phyloP scores from a whole-genome alignment of 2,797 vertebrate genomes.

The Melanotaenia parkinsoni region DNA sequence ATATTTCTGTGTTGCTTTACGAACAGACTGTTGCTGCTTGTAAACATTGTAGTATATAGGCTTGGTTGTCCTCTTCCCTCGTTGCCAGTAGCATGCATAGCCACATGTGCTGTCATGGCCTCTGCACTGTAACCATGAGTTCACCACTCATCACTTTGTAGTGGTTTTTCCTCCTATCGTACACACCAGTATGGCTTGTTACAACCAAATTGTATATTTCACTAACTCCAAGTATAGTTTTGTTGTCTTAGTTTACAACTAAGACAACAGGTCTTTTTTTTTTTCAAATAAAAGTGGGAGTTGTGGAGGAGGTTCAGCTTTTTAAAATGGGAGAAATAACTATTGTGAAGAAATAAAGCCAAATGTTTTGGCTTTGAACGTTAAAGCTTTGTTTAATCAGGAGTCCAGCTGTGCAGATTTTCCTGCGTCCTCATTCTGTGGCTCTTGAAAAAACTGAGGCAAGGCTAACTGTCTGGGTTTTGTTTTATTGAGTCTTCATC shows the following conservation, averaged over 20 bases:
- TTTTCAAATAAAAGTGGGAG: slow-evolving; percentile 30
- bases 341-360: slow-evolving; percentile 35
- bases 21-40: background rate
- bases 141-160: slow-evolving; percentile 18
- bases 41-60: slow-evolving; percentile 12
- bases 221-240: background rate
- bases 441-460: slow-evolving; percentile 4
- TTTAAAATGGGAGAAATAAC: slow-evolving; percentile 29
- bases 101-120: slow-evolving; percentile 20
- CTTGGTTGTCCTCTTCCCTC: slow-evolving; percentile 15
- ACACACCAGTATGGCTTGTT: slow-evolving; percentile 25
- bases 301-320: slow-evolving; percentile 24
- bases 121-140: slow-evolving; percentile 28
- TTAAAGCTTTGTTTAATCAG: slow-evolving; percentile 46
- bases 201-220: background rate
- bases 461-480: slow-evolving; percentile 15
- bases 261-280: slow-evolving; percentile 4
- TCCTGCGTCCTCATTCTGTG: slow-evolving; percentile 14
- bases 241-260: background rate
- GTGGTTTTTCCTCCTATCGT: slow-evolving; percentile 21
- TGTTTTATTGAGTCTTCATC: slow-evolving; percentile 17
- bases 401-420: slow-evolving; percentile 42
- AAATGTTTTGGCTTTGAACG: slow-evolving; percentile 45
- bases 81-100: slow-evolving; percentile 20
- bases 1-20: background rate